Conservation (phyloP, 2,888 invertebrate genomes). For the Nephrotoma guestfalica region DNA sequence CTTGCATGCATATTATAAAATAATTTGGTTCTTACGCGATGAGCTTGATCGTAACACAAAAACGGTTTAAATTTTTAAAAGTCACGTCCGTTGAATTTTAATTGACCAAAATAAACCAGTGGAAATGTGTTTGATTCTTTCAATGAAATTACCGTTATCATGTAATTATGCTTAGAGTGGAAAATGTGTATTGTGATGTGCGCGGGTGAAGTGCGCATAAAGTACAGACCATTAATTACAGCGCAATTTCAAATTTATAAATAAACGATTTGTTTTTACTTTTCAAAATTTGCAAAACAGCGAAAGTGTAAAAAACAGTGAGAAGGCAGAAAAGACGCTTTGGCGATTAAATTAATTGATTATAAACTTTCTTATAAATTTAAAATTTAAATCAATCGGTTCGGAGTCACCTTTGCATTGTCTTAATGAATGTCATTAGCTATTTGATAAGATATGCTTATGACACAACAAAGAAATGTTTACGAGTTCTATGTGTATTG, state of each 20-base stretch:
- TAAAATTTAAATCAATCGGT: not conserved
- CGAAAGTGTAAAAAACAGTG: not conserved
- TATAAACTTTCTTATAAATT: not conserved
- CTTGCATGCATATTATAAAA: not conserved
- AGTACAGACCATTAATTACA: not conserved
- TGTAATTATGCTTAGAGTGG: not conserved
- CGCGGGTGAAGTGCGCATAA: not conserved
- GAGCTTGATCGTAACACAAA: not conserved
- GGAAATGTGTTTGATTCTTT: not conserved
- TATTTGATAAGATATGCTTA: not conserved
- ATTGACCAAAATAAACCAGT: not conserved
- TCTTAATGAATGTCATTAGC: no score
- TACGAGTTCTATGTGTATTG: not conserved
- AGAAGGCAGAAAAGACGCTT: not conserved
- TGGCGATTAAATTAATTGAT: not conserved
- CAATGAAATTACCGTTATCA: not conserved
- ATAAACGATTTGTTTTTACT: not conserved
- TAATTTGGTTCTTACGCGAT: not conserved
- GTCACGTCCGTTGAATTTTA: not conserved
- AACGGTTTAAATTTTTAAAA: not conserved
- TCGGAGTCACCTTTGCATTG: no score
- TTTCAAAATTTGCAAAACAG: not conserved
- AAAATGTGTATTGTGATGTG: not conserved
- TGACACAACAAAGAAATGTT: not conserved
- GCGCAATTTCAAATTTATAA: not conserved